phyloP scores from a whole-genome alignment of 2,888 invertebrate species.

The Coenonympha arcania region DNA sequence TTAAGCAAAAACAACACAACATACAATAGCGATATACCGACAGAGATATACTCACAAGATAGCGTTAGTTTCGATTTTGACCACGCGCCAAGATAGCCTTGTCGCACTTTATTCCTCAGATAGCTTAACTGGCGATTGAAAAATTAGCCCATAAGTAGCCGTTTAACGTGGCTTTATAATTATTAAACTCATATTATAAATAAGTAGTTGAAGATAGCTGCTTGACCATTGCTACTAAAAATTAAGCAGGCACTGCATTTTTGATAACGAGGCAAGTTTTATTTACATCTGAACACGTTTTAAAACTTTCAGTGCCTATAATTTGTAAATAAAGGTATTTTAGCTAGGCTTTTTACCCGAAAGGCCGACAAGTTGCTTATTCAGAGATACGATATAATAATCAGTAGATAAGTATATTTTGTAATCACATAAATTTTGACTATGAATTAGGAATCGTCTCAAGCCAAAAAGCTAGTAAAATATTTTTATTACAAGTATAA shows the following conservation, averaged over 20 bases:
- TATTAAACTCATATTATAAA: background rate
- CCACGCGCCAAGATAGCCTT: too few species aligned
- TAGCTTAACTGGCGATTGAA: too few species aligned
- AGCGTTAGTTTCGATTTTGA: too few species aligned
- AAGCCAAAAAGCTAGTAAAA: conserved; percentile 20
- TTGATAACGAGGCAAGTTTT: background rate
- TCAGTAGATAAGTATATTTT: conserved; percentile 46
- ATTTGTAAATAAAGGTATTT: conserved; percentile 52
- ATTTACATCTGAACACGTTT: conserved; percentile 40
- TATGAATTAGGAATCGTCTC: conserved; percentile 33
- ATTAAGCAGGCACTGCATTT: conserved; percentile 1
- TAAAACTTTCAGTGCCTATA: conserved; percentile 60
- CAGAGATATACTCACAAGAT: too few species aligned
- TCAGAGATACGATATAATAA: conserved; percentile 67
- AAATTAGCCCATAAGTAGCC: too few species aligned
- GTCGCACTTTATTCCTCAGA: too few species aligned
- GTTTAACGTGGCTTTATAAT: too few species aligned
- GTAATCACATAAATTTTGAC: conserved; percentile 50
- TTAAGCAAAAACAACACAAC: too few species aligned
- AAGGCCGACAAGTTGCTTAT: conserved; percentile 41
- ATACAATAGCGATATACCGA: too few species aligned
- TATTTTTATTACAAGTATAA: conserved; percentile 21
- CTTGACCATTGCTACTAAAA: background rate
- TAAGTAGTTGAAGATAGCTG: conserved; percentile 6
- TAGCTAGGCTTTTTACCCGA: conserved; percentile 31